Evolutionary conservation across 2,113 vertebrate genomes (phyloP).

Genomic region (Crotalus horridus): DNA sequence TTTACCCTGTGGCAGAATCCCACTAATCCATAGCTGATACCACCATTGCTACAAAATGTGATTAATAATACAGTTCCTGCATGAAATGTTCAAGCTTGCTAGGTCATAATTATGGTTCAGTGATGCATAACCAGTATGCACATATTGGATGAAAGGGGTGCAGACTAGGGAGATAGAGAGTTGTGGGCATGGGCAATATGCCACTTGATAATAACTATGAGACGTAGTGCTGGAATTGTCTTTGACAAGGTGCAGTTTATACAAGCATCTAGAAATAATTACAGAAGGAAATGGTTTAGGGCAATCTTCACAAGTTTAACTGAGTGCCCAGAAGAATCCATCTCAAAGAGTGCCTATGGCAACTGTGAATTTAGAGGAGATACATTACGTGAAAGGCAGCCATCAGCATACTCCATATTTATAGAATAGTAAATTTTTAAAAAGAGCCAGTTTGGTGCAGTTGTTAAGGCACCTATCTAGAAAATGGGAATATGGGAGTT

Average conservation of each 20-base stretch:
- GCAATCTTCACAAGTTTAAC: background rate
- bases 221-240: background rate
- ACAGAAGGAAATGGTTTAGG: background rate
- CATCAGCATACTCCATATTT: background rate
- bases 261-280: background rate
- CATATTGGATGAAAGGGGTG: accelerated
- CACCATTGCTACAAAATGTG: background rate
- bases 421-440: background rate
- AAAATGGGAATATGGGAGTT: background rate
- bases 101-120: background rate
- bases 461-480: background rate
- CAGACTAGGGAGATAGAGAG: background rate
- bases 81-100: background rate
- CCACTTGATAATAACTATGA: background rate
- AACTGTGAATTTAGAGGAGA: background rate
- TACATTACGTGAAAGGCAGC: background rate
- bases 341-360: background rate
- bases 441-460: background rate
- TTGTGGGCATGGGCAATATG: no score
- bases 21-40: background rate
- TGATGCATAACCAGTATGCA: background rate
- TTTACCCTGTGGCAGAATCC: background rate
- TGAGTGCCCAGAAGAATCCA: no score
- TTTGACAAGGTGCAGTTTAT: background rate
- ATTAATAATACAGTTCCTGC: background rate